phyloP scores from a whole-genome alignment of 2,113 vertebrate species.

The Dasyprocta punctata region DNA sequence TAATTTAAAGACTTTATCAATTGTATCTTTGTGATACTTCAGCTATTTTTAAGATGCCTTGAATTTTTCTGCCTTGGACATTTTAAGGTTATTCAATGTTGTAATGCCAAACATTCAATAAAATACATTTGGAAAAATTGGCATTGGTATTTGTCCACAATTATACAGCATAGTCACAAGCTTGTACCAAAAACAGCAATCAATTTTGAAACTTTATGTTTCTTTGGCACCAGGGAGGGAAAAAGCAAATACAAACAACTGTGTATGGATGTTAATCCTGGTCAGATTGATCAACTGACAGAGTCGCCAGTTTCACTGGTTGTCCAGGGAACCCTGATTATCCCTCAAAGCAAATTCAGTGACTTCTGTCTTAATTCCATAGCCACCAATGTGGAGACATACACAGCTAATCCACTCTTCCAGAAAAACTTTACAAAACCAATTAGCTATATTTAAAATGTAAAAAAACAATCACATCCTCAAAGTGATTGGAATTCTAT shows the following conservation, averaged over 20 bases:
- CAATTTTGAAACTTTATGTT: conserved; percentile 66
- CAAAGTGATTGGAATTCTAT: background rate
- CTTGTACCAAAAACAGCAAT: conserved; percentile 28
- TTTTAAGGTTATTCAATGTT: background rate
- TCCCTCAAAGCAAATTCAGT: background rate
- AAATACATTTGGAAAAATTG: conserved; percentile 41
- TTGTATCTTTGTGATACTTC: background rate
- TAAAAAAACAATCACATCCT: conserved; percentile 40
- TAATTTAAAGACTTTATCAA: background rate
- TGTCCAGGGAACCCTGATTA: background rate
- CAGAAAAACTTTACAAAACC: conserved; percentile 49
- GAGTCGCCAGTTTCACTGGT: conserved; percentile 32
- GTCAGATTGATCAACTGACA: background rate
- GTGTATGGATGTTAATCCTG: conserved; percentile 52
- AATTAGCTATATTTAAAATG: conserved; percentile 19
- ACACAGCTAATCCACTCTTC: background rate
- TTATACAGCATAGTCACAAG: background rate
- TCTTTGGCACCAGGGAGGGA: conserved; percentile 40
- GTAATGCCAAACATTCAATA: conserved; percentile 44
- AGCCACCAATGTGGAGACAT: background rate
- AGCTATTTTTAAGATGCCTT: background rate
- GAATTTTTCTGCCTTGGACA: background rate
- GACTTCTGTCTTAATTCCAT: conserved; percentile 41
- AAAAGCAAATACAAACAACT: conserved; percentile 58
- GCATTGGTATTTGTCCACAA: background rate